A percentile compares a stretch with the other conserved stretches of the same genome.
These are phyloP conservation scores for Brachymystax lenok DNA, from an alignment of 2,797 vertebrate genomes.

Conservation along the genomic window DNA sequence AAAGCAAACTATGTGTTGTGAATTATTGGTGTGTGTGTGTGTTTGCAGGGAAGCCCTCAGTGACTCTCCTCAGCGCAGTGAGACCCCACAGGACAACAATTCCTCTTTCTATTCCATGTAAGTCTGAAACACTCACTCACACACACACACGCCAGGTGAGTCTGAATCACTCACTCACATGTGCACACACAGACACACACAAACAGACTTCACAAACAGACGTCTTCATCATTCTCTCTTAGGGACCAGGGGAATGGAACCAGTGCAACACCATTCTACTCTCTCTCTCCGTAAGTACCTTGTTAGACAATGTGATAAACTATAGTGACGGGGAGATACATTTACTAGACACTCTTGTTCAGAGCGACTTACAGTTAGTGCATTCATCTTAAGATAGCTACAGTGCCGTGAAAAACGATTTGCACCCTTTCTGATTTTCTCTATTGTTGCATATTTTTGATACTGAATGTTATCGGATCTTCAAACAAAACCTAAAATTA, in stretches of 20 bases:
- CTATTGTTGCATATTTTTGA: no score
- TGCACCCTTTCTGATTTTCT: no score
- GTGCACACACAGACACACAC: neutral
- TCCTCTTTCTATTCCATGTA: slow-evolving; percentile 36
- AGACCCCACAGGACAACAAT: slow-evolving; percentile 26
- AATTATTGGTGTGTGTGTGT: neutral
- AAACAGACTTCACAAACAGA: neutral
- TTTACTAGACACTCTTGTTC: neutral
- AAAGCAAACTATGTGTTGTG: neutral
- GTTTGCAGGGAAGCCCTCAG: slow-evolving; percentile 52
- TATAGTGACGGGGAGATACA: neutral
- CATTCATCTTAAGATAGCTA: no score
- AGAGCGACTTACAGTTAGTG: no score
- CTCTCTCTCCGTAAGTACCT: neutral
- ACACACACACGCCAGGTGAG: slow-evolving; percentile 42
- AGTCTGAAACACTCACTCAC: slow-evolving; percentile 31
- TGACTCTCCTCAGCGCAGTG: slow-evolving; percentile 20
- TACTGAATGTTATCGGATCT: no score
- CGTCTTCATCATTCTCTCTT: neutral
- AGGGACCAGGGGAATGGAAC: slow-evolving; percentile 7
- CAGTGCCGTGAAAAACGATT: no score
- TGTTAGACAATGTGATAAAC: neutral
- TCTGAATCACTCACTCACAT: slow-evolving; percentile 18
- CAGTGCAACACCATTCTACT: neutral
- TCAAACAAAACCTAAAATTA: no score